A percentile compares a stretch with the other conserved stretches of the same genome.
These are phyloP conservation scores for Atlantisia rogersi DNA, from an alignment of 2,113 vertebrate species.

Conservation along the genomic window DNA sequence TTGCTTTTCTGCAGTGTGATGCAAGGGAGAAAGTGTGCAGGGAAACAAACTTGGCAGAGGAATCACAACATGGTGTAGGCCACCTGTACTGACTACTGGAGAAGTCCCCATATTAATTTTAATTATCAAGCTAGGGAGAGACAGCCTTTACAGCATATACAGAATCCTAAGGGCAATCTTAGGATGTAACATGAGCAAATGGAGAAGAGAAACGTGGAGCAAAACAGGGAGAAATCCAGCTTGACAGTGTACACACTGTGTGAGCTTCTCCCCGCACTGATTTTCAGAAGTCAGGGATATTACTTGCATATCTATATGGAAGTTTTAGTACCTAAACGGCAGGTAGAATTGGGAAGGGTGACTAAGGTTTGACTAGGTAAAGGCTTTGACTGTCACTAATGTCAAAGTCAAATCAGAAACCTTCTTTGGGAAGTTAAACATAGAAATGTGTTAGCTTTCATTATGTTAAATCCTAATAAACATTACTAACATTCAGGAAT, in stretches of 20 bases:
- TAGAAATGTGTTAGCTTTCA: background rate
- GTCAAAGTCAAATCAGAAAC: background rate
- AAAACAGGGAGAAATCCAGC: background rate
- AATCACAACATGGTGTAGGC: background rate
- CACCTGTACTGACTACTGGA: background rate
- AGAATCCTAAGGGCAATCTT: background rate
- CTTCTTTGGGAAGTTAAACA: background rate
- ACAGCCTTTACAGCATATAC: background rate
- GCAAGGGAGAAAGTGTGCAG: background rate
- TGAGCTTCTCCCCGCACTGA: background rate
- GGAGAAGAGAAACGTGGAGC: background rate
- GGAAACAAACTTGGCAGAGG: background rate
- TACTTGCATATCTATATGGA: background rate
- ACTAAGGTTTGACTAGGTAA: background rate
- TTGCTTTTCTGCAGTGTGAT: background rate
- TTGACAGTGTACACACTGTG: no score
- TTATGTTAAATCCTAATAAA: background rate
- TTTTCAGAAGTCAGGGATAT: background rate
- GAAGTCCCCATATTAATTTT: background rate
- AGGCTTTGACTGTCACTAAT: background rate
- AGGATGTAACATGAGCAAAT: background rate
- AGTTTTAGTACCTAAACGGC: background rate
- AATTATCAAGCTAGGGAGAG: background rate
- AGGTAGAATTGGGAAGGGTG: background rate
- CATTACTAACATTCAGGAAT: background rate